A percentile compares a stretch with the other conserved stretches of the same genome.
Conservation (phyloP, 2,113 vertebrate genomes). For the Clarias gariepinus region DNA sequence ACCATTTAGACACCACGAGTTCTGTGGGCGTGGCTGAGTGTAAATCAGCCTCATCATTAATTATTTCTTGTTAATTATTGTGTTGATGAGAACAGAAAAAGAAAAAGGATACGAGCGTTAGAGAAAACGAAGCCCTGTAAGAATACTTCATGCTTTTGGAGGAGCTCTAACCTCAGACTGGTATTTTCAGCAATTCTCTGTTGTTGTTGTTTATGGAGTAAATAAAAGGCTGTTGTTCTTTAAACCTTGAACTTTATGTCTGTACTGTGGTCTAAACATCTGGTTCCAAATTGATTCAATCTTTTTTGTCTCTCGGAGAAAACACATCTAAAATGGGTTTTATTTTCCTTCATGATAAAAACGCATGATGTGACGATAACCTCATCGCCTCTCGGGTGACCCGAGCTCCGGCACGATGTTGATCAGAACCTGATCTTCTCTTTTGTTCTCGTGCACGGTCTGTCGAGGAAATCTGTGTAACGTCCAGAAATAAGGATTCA, state of each 20-base stretch:
- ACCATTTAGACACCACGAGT: not conserved
- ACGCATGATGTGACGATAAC: not conserved
- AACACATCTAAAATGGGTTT: not conserved
- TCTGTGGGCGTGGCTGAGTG: not conserved
- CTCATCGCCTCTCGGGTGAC: not conserved
- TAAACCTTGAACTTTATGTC: not conserved
- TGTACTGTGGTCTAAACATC: not conserved
- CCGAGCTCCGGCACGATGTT: too few species aligned
- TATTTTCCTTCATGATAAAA: not conserved
- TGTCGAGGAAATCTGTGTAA: not conserved
- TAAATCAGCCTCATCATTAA: not conserved
- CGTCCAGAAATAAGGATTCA: not conserved
- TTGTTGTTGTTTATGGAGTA: not conserved
- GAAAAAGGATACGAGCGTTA: not conserved
- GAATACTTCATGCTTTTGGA: not conserved
- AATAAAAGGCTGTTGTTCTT: constrained; percentile 8
- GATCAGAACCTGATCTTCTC: too few species aligned
- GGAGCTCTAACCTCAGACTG: not conserved
- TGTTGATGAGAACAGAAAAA: too few species aligned
- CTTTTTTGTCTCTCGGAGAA: not conserved
- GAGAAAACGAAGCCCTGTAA: not conserved
- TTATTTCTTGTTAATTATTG: not conserved
- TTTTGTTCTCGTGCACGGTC: not conserved
- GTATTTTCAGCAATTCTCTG: not conserved
- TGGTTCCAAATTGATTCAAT: not conserved